Conservation (phyloP, 2,113 vertebrate genomes). For the Pogonocichla stellata region DNA sequence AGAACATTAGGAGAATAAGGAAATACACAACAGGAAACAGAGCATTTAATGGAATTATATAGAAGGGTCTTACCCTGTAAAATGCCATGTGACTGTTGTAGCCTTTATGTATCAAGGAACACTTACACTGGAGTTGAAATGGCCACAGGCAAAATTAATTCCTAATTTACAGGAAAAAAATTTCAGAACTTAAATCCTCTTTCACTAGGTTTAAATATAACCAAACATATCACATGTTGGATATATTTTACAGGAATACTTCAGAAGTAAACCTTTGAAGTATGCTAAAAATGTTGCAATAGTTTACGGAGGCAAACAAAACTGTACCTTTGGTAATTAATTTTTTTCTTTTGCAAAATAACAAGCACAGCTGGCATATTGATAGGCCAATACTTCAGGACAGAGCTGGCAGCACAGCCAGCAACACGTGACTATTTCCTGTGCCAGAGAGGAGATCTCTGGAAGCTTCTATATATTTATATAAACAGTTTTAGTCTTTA, state of each 20-base stretch:
- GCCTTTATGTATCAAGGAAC: background rate
- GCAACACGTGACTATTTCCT: background rate
- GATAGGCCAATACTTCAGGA: background rate
- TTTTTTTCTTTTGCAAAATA: background rate
- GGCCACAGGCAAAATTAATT: background rate
- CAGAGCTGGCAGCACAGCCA: background rate
- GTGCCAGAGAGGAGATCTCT: background rate
- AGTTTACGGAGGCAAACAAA: background rate
- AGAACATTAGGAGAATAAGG: background rate
- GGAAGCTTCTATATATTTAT: background rate
- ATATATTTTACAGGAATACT: background rate
- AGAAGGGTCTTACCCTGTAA: background rate
- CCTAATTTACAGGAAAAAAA: background rate
- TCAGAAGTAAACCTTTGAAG: background rate
- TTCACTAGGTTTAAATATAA: background rate
- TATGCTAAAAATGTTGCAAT: background rate
- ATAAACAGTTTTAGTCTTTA: background rate
- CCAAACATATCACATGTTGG: background rate
- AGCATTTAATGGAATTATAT: background rate
- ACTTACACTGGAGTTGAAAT: background rate
- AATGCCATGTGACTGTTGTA: background rate
- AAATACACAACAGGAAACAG: background rate
- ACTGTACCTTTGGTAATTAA: rapidly evolving
- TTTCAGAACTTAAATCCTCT: background rate
- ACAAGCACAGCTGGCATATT: background rate